Conservation (phyloP, 2,888 invertebrate genomes). For the Brenthis ino region DNA sequence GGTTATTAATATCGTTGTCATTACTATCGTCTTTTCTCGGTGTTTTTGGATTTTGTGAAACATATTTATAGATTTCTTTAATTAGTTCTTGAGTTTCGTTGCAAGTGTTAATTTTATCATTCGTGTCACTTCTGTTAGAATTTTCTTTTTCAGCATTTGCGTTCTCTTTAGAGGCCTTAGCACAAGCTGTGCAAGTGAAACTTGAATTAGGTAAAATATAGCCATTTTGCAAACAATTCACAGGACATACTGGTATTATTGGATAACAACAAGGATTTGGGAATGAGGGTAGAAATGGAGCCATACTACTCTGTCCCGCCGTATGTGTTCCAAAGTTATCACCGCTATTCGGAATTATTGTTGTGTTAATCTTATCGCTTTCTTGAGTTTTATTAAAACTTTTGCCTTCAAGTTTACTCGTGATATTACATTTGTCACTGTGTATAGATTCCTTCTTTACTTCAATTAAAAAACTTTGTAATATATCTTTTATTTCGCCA, state of each 20-base stretch:
- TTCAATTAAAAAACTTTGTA: slow-evolving; percentile 68
- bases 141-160: slow-evolving; percentile 44
- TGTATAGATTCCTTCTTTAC: slow-evolving; percentile 66
- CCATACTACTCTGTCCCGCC: slow-evolving; percentile 45
- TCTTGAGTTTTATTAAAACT: slow-evolving; percentile 16
- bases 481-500: slow-evolving; percentile 72
- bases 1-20: slow-evolving; percentile 23
- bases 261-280: slow-evolving; percentile 68
- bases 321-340: slow-evolving; percentile 43
- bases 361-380: slow-evolving; percentile 41
- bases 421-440: slow-evolving; percentile 52
- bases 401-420: slow-evolving; percentile 26
- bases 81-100: slow-evolving; percentile 68
- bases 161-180: slow-evolving; percentile 49
- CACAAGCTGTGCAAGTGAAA: slow-evolving; percentile 58
- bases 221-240: slow-evolving; percentile 63
- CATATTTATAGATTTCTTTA: slow-evolving; percentile 71
- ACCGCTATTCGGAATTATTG: slow-evolving; percentile 46
- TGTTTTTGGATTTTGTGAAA: slow-evolving; percentile 56
- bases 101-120: slow-evolving; percentile 35
- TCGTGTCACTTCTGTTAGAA: slow-evolving; percentile 44
- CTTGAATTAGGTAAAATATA: slow-evolving; percentile 59
- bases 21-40: slow-evolving; percentile 43
- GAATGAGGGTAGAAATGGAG: slow-evolving; percentile 52
- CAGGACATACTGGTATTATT: slow-evolving; percentile 63